phyloP scores from a whole-genome alignment of 2,888 invertebrate genomes.

The Aphodius sticticus region DNA sequence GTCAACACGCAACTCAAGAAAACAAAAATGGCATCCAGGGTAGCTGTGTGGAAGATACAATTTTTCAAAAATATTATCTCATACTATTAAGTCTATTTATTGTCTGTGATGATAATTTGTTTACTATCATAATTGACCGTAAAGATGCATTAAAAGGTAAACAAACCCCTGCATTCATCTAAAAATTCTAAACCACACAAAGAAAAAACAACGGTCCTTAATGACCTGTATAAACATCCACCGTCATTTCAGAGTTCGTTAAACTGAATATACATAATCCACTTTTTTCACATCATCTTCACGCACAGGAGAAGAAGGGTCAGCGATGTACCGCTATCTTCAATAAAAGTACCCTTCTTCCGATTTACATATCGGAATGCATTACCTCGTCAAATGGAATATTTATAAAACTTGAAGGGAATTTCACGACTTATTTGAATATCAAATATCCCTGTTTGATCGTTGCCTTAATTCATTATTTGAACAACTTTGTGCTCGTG shows the following conservation, averaged over 20 bases:
- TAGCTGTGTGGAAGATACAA: no score
- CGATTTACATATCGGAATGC: conserved; percentile 4
- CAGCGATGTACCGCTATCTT: not conserved
- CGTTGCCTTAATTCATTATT: conserved; percentile 41
- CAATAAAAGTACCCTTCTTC: not conserved
- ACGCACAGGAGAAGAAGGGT: not conserved
- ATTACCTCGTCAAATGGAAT: conserved; percentile 10
- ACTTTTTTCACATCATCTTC: not conserved
- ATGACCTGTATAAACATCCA: not conserved
- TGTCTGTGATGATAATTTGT: no score
- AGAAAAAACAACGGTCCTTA: not conserved
- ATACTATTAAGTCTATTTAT: no score
- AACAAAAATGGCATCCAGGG: no score
- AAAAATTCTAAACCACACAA: not conserved
- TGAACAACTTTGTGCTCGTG: conserved; percentile 42
- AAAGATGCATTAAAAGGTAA: no score
- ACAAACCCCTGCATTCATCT: no score
- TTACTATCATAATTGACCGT: no score
- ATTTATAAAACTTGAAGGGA: conserved; percentile 19
- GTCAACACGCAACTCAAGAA: no score
- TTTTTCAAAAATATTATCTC: no score
- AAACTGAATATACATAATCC: not conserved
- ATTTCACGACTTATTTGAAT: conserved; percentile 46
- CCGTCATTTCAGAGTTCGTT: not conserved
- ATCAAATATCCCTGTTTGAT: conserved; percentile 49